Conservation (phyloP, 2,113 vertebrate genomes). For the Zosterops hypoxanthus region DNA sequence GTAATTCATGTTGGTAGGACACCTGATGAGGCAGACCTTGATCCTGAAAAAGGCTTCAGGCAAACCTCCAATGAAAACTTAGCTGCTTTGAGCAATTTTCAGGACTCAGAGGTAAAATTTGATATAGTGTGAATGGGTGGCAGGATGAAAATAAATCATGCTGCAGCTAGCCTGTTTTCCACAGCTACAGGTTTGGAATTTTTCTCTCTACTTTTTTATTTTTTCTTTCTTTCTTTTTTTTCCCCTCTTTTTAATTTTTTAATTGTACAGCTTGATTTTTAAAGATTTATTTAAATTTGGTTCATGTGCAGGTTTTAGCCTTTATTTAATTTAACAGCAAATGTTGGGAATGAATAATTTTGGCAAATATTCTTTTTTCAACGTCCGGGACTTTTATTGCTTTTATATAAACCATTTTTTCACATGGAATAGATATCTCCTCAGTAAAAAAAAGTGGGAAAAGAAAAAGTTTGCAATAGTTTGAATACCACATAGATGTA, state of each 20-base stretch:
- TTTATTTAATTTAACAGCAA: neutral
- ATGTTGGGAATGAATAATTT: neutral
- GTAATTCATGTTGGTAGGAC: neutral
- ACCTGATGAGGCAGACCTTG: neutral
- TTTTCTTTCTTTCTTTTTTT: neutral
- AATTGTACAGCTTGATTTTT: neutral
- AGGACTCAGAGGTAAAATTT: neutral
- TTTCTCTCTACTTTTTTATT: neutral
- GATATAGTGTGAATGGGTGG: neutral
- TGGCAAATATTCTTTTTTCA: neutral
- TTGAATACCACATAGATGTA: neutral
- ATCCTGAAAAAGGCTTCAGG: neutral
- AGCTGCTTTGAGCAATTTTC: neutral
- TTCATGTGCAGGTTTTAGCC: neutral
- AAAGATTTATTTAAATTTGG: neutral
- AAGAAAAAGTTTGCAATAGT: neutral
- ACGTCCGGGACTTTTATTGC: neutral
- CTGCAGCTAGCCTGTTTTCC: neutral
- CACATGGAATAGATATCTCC: neutral
- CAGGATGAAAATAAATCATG: neutral
- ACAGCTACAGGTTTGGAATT: neutral
- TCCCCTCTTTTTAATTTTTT: neutral
- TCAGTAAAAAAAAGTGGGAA: neutral
- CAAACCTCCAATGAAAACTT: neutral
- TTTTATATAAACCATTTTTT: neutral